These are phyloP conservation scores for Cosmorhoe ocellata DNA, from an alignment of 2,888 invertebrate genomes.

Conservation along the genomic window DNA sequence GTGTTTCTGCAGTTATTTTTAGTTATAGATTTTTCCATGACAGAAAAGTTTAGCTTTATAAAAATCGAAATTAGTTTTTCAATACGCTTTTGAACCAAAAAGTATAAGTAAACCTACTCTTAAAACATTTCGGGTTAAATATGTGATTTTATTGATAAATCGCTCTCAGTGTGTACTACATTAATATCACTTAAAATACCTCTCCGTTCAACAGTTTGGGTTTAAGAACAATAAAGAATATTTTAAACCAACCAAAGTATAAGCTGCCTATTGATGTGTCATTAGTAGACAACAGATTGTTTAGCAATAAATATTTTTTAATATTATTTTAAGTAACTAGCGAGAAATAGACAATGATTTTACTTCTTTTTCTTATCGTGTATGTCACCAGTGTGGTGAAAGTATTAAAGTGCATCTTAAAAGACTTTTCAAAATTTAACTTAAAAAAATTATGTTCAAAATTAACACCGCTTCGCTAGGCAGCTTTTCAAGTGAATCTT, in stretches of 20 bases:
- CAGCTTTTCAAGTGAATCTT: constrained; percentile 8
- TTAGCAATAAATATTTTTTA: background rate
- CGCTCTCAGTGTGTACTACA: constrained; percentile 27
- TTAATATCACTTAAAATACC: background rate
- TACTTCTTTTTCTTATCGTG: too few species aligned
- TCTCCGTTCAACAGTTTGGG: background rate
- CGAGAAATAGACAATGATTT: too few species aligned
- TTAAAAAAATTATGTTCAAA: too few species aligned
- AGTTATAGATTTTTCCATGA: constrained; percentile 28
- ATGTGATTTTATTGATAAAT: background rate
- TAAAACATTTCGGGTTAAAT: too few species aligned
- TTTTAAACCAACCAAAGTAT: background rate
- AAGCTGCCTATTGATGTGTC: constrained; percentile 9
- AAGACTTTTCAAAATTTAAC: too few species aligned
- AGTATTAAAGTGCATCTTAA: too few species aligned
- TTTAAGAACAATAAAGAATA: background rate
- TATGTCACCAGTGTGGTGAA: too few species aligned
- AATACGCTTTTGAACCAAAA: background rate
- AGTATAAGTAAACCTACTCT: background rate
- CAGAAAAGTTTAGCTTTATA: constrained; percentile 13
- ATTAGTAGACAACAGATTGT: too few species aligned
- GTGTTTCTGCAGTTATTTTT: constrained; percentile 3
- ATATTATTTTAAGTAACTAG: too few species aligned
- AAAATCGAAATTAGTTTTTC: background rate
- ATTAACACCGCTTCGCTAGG: too few species aligned